phyloP scores from a whole-genome alignment of 2,888 invertebrate genomes.

The Caenorhabditis angaria region DNA sequence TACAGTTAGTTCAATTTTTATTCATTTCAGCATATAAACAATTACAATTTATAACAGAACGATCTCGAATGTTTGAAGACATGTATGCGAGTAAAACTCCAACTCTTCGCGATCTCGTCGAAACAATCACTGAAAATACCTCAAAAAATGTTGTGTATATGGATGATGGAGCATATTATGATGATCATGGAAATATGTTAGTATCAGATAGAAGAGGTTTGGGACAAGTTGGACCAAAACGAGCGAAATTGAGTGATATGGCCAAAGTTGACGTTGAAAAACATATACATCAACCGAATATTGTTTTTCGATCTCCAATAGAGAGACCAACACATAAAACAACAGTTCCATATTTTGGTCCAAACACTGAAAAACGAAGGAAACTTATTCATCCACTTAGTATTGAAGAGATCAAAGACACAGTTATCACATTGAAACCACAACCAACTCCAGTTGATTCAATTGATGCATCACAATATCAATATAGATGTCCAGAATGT shows the following conservation, averaged over 20 bases:
- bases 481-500: background rate
- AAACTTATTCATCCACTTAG: background rate
- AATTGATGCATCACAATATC: background rate
- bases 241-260: slow-evolving; percentile 9
- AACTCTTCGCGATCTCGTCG: background rate
- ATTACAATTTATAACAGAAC: background rate
- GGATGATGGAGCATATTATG: background rate
- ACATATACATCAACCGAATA: background rate
- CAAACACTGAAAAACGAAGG: background rate
- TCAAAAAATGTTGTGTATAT: slow-evolving; percentile 4
- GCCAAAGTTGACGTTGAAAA: slow-evolving; percentile 33
- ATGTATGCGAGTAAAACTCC: background rate
- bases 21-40: background rate
- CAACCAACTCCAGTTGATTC: background rate
- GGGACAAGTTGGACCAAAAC: background rate
- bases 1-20: background rate
- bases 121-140: background rate
- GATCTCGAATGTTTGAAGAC: background rate
- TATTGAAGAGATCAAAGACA: background rate
- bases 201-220: background rate
- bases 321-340: background rate
- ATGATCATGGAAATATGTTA: slow-evolving; percentile 2
- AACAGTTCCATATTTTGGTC: background rate
- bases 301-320: background rate
- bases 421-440: background rate